Percentiles rank a stretch among this genome's conserved stretches.
phyloP scores from a whole-genome alignment of 2,888 invertebrate genomes.

The Hirtodrosophila histrioides region DNA sequence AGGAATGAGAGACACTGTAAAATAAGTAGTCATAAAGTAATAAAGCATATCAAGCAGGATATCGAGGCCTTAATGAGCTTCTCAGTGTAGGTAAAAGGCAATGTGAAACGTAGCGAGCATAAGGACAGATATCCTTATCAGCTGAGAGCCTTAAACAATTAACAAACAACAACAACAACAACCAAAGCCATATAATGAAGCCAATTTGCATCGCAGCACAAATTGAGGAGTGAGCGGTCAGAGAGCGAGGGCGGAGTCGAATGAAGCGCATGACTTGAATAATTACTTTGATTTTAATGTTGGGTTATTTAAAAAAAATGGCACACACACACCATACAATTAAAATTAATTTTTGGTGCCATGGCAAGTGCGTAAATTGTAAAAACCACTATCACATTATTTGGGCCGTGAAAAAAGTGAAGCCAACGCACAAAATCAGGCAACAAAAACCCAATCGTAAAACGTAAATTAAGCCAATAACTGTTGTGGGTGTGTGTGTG shows the following conservation, averaged over 20 bases:
- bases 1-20: conserved; percentile 41
- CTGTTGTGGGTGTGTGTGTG: conserved; percentile 29
- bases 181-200: conserved; percentile 57
- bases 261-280: conserved; percentile 60
- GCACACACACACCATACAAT: conserved; percentile 47
- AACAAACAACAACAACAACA: conserved; percentile 62
- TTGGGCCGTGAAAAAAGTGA: conserved; percentile 50
- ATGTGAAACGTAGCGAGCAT: conserved; percentile 23
- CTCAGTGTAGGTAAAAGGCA: conserved; percentile 18
- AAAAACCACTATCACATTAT: conserved; percentile 78
- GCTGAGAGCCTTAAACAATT: conserved; percentile 63
- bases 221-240: conserved; percentile 9
- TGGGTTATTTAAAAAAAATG: conserved; percentile 33
- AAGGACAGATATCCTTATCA: conserved; percentile 65
- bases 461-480: conserved; percentile 78
- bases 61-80: conserved; percentile 51
- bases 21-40: conserved; percentile 52
- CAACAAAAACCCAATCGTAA: conserved; percentile 60
- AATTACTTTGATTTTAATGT: conserved; percentile 77
- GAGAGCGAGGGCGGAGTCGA: not conserved
- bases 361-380: conserved; percentile 75
- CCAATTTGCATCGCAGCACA: conserved; percentile 56
- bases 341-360: conserved; percentile 74
- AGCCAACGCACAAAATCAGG: conserved; percentile 42
- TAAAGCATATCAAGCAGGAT: conserved; percentile 56